A percentile compares a stretch with the other conserved stretches of the same genome.
Conservation (phyloP, 2,113 vertebrate species). For the Dipodomys stephensi region DNA sequence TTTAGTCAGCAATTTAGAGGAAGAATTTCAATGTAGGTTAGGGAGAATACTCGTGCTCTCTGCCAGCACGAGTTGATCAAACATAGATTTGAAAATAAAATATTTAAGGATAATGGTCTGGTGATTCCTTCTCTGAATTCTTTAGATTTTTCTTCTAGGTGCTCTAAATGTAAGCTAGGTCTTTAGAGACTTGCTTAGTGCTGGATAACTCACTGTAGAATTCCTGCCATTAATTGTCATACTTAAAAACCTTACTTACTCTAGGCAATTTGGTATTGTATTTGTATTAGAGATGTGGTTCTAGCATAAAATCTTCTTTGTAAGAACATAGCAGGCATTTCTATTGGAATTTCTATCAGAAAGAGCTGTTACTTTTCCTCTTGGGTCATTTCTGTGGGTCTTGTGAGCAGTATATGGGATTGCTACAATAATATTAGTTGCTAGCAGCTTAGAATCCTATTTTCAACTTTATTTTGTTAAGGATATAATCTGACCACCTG, state of each 20-base stretch:
- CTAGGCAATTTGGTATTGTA: neutral
- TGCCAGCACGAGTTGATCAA: neutral
- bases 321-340: neutral
- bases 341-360: neutral
- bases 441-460: neutral
- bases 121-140: neutral
- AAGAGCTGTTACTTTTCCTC: neutral
- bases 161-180: neutral
- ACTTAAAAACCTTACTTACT: neutral
- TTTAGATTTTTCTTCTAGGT: slow-evolving; percentile 40
- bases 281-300: neutral
- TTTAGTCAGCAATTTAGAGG: neutral
- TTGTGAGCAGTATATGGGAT: neutral
- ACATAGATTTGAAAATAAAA: neutral
- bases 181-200: neutral
- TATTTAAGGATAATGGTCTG: neutral
- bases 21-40: neutral
- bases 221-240: neutral
- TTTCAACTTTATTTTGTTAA: neutral
- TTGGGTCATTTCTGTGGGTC: neutral
- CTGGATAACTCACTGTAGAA: neutral
- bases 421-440: neutral
- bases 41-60: neutral
- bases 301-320: neutral
- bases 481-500: neutral